Evolutionary conservation across 2,888 invertebrate species (phyloP), one percentile per base, ranked within the genome.

Genomic region (Synergus laeviventris): DNA sequence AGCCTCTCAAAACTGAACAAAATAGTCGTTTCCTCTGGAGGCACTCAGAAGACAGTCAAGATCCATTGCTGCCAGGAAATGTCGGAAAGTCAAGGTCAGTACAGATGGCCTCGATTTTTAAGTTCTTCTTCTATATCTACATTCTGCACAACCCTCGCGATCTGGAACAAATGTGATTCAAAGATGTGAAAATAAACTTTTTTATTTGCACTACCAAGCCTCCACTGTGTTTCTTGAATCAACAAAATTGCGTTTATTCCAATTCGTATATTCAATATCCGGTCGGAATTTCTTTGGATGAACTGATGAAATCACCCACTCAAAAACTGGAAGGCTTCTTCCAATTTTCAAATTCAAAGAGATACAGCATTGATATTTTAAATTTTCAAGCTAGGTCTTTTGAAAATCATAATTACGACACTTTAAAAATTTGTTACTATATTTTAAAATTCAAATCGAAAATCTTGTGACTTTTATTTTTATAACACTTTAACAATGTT

Each of bases 1-100:
- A 92, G n/a, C 91, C 91, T 1, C 91, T 92, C 0, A 92, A 92
- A 87, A 91, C 92, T 82, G 92, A 92, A 82, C 92, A 31, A 84
- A 42, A 66, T 66, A 42, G 31, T 66, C 45, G 12, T 85, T 92
- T 93, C 91, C 91, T 91, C 94, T 94, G 96, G 96, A 96, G 95
- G 95, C 95, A 91, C 93, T 96, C 93, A 94, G 95, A 92, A 95
- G 94, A 90, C 96, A 95, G 92, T 95, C 96, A 92, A 94, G 96
- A 93, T 95, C 95, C 92, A 95, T 96, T 92, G 96, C 96, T 93
- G 95, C 95, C 91, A 95, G 93, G 91, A 94, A 94, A 93, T 94
- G 94, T 91, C 94, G 95, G 92, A 95, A 95, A 94, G 95, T 95
- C 92, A 96, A 96, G 95, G 96, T 96, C 92, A 92, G 93, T 79